Evolutionary conservation across 2,888 invertebrate genomes (phyloP).

Genomic region (Macrosoma leucophasiata): DNA sequence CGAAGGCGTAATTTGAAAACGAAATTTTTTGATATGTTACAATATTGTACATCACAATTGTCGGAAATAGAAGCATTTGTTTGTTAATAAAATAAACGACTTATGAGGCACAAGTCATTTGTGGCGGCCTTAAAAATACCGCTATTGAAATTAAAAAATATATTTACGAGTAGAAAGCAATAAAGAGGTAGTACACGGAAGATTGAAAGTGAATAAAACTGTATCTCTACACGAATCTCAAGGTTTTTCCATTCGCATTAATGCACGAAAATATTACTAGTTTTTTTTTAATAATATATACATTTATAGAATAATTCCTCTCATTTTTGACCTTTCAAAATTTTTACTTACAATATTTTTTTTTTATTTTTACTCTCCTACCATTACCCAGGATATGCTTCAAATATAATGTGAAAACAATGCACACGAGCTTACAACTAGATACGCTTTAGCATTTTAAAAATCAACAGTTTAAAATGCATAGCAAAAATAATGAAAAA

Average conservation of each 20-base stretch:
- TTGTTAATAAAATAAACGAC: too few relatives aligned
- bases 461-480: slow-evolving; percentile 39
- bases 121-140: too few relatives aligned
- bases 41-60: slow-evolving; percentile 53
- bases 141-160: slow-evolving; percentile 20
- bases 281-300: too few relatives aligned
- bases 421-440: slow-evolving; percentile 26
- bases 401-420: slow-evolving; percentile 18
- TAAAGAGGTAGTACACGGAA: slow-evolving; percentile 43
- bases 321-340: slow-evolving; percentile 71
- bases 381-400: slow-evolving; percentile 56
- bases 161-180: slow-evolving; percentile 20
- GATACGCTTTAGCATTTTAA: slow-evolving; percentile 37
- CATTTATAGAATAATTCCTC: slow-evolving; percentile 71
- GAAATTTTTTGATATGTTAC: slow-evolving; percentile 58
- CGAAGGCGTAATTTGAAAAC: slow-evolving; percentile 38
- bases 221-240: slow-evolving; percentile 31
- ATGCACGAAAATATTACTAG: slow-evolving; percentile 46
- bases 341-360: slow-evolving; percentile 55
- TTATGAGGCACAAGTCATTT: too few relatives aligned
- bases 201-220: slow-evolving; percentile 27
- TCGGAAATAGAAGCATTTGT: too few relatives aligned
- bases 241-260: too few relatives aligned
- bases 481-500: slow-evolving; percentile 60
- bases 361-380: slow-evolving; percentile 43